phyloP scores from a whole-genome alignment of 2,888 invertebrate species.

The Amitus sp. region DNA sequence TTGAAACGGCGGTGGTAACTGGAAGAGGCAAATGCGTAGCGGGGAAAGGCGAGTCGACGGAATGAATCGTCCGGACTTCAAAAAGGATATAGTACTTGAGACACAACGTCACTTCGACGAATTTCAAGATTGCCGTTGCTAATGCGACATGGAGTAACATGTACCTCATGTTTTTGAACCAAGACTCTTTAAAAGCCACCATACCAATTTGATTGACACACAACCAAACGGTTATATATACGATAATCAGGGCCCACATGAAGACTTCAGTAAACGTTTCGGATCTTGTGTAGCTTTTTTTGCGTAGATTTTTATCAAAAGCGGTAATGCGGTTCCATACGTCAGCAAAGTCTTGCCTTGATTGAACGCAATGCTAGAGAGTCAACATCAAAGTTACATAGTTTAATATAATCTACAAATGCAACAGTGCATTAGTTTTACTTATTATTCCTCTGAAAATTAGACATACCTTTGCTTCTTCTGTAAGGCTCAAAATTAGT shows the following conservation, averaged over 20 bases:
- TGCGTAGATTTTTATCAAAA: constrained; percentile 48
- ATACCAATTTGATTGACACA: constrained; percentile 51
- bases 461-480: no score
- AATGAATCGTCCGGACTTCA: no score
- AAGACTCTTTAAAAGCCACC: constrained; percentile 49
- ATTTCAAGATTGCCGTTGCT: constrained; percentile 49
- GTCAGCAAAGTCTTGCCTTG: constrained; percentile 42
- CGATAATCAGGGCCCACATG: constrained; percentile 42
- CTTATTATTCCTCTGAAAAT: no score
- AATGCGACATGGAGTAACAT: constrained; percentile 50
- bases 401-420: constrained; percentile 47
- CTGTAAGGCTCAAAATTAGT: no score
- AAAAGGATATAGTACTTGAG: no score
- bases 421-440: no score
- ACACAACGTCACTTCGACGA: constrained; percentile 48
- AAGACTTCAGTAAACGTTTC: constrained; percentile 31
- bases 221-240: constrained; percentile 43
- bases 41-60: no score
- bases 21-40: no score
- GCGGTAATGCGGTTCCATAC: constrained; percentile 57
- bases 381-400: constrained; percentile 45
- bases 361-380: constrained; percentile 32
- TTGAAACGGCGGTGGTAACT: no score
- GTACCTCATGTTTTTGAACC: constrained; percentile 49
- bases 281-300: constrained; percentile 48